Evolutionary conservation across 2,797 vertebrate genomes (phyloP).

Genomic region (Amazona finschi): DNA sequence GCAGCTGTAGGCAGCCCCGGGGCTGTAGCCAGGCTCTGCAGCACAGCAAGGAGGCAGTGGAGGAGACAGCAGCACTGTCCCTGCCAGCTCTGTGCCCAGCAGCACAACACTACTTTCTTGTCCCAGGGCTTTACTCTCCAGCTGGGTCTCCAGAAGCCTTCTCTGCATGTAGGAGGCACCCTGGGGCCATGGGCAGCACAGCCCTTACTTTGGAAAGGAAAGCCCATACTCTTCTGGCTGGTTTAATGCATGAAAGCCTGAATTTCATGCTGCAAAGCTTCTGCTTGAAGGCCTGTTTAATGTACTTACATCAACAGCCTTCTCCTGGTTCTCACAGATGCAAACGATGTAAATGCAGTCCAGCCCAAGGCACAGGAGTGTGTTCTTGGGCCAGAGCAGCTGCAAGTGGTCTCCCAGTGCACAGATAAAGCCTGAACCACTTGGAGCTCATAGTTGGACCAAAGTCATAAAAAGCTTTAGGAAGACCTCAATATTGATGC

Average conservation of each 20-base stretch:
- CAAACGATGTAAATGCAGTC: background rate
- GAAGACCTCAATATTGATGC: background rate
- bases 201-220: background rate
- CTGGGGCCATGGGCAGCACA: background rate
- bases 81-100: background rate
- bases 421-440: constrained; percentile 1
- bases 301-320: background rate
- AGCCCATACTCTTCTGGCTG: background rate
- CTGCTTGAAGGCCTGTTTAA: background rate
- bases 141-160: background rate
- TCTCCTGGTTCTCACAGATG: background rate
- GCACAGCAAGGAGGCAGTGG: background rate
- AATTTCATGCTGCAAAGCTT: background rate
- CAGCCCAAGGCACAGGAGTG: background rate
- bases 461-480: background rate
- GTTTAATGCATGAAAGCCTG: background rate
- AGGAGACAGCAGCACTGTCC: background rate
- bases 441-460: background rate
- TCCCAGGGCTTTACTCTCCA: background rate
- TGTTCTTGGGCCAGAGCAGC: background rate
- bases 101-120: background rate
- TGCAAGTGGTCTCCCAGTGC: background rate
- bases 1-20: background rate
- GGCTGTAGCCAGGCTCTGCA: rapidly evolving
- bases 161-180: background rate